Evolutionary conservation across 2,113 vertebrate genomes (phyloP).

Genomic region (Periophthalmodon schlosseri): DNA sequence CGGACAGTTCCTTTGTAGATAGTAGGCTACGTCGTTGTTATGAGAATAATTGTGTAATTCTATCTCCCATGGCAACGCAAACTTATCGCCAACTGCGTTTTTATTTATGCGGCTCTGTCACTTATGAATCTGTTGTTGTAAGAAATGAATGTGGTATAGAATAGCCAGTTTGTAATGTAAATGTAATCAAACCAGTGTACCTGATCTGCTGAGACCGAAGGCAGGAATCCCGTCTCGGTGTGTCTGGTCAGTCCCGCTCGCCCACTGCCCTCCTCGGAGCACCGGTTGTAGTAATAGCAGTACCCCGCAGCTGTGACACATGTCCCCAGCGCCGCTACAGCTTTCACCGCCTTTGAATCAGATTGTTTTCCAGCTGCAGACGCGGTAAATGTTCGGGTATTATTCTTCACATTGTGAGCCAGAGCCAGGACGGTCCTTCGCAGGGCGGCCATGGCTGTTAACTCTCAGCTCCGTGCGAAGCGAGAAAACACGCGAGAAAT

Average conservation of each 20-base stretch:
- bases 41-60: background rate
- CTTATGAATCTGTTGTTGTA: background rate
- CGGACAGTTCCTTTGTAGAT: slow-evolving; percentile 72
- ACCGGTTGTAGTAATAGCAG: slow-evolving; percentile 18
- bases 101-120: background rate
- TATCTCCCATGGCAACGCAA: slow-evolving; percentile 3
- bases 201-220: slow-evolving; percentile 74
- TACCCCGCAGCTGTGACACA: slow-evolving; percentile 49
- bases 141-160: background rate
- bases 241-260: slow-evolving; percentile 35
- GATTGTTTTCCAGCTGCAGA: background rate
- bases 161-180: background rate
- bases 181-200: slow-evolving; percentile 27
- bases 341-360: slow-evolving; percentile 17
- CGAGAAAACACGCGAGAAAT: slow-evolving; percentile 69
- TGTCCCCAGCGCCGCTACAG: slow-evolving; percentile 46
- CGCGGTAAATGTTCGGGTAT: slow-evolving; percentile 7
- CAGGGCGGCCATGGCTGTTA: slow-evolving; percentile 68
- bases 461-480: slow-evolving; percentile 18
- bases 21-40: slow-evolving; percentile 3
- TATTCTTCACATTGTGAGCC: slow-evolving; percentile 7
- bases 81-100: background rate
- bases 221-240: slow-evolving; percentile 55
- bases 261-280: background rate
- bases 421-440: slow-evolving; percentile 53